Evolutionary conservation across 2,888 invertebrate genomes (phyloP).

Genomic region (Ophioninae sp.): DNA sequence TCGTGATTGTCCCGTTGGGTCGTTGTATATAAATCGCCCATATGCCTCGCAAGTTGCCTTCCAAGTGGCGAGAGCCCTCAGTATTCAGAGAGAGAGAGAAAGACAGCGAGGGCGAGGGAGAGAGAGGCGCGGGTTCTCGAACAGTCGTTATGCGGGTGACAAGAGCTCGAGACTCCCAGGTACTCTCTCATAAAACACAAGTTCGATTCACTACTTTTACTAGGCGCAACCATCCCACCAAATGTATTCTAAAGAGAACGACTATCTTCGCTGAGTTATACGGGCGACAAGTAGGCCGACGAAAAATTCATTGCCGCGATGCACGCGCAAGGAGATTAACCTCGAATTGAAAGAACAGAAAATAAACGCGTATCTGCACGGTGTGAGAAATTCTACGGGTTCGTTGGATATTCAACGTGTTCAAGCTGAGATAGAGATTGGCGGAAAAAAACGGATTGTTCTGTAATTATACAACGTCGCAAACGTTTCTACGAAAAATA

Average conservation of each 20-base stretch:
- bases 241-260: constrained; percentile 41
- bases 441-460: too few species aligned
- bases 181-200: constrained; percentile 44
- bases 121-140: constrained; percentile 67
- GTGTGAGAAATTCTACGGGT: background rate
- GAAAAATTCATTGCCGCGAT: constrained; percentile 73
- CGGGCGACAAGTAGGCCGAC: constrained; percentile 80
- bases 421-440: background rate
- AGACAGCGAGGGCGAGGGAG: constrained; percentile 26
- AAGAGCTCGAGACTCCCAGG: constrained; percentile 56
- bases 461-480: too few species aligned
- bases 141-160: constrained; percentile 75
- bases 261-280: constrained; percentile 77
- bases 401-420: constrained; percentile 11
- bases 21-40: constrained; percentile 79
- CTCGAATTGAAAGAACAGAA: constrained; percentile 40
- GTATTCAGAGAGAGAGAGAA: constrained; percentile 47
- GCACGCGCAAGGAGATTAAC: constrained; percentile 56
- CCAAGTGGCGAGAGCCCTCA: constrained; percentile 67
- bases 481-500: background rate
- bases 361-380: constrained; percentile 2
- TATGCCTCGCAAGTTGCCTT: constrained; percentile 76
- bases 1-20: constrained; percentile 69
- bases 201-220: constrained; percentile 66
- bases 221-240: constrained; percentile 54